Evolutionary conservation across 2,113 vertebrate species (phyloP).

Genomic region (Cyprinodon variegatus): DNA sequence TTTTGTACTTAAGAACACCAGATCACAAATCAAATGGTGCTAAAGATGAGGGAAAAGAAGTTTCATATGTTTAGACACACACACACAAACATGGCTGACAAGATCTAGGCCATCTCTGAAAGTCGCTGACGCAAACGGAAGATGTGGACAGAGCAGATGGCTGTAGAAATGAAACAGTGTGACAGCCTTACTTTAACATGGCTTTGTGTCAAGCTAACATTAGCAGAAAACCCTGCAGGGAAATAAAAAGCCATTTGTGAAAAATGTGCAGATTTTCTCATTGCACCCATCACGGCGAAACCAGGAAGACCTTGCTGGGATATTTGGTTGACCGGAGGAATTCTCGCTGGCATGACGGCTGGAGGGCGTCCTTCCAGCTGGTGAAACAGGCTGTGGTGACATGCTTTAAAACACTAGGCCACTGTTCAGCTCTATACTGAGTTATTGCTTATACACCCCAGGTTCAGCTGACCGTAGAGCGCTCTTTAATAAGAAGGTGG

Average conservation of each 20-base stretch:
- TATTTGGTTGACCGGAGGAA: slow-evolving; percentile 45
- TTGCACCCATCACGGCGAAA: slow-evolving; percentile 35
- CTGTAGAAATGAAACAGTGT: slow-evolving; percentile 44
- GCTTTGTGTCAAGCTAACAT: slow-evolving; percentile 43
- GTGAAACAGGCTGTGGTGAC: slow-evolving; percentile 30
- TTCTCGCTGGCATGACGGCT: slow-evolving; percentile 12
- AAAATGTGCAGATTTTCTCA: slow-evolving; percentile 25
- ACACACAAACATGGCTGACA: slow-evolving; percentile 29
- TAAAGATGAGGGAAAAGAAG: slow-evolving; percentile 58
- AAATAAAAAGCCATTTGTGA: slow-evolving; percentile 31
- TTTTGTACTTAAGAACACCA: not conserved
- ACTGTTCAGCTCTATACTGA: slow-evolving; percentile 48
- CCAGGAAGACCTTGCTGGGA: slow-evolving; percentile 56
- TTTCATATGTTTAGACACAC: slow-evolving; percentile 14
- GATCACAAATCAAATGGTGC: slow-evolving; percentile 66
- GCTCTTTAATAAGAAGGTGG: slow-evolving; percentile 49
- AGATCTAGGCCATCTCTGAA: slow-evolving; percentile 46
- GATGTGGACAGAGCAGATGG: slow-evolving; percentile 58
- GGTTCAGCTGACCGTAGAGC: slow-evolving; percentile 53
- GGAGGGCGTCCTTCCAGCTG: slow-evolving; percentile 28
- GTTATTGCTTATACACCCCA: slow-evolving; percentile 81
- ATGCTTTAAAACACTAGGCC: slow-evolving; percentile 43
- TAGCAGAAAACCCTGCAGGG: slow-evolving; percentile 41
- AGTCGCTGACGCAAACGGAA: slow-evolving; percentile 61
- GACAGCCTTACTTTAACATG: slow-evolving; percentile 35